phyloP scores from a whole-genome alignment of 1,140 invertebrate genomes.

The Drosophila kepulauana region DNA sequence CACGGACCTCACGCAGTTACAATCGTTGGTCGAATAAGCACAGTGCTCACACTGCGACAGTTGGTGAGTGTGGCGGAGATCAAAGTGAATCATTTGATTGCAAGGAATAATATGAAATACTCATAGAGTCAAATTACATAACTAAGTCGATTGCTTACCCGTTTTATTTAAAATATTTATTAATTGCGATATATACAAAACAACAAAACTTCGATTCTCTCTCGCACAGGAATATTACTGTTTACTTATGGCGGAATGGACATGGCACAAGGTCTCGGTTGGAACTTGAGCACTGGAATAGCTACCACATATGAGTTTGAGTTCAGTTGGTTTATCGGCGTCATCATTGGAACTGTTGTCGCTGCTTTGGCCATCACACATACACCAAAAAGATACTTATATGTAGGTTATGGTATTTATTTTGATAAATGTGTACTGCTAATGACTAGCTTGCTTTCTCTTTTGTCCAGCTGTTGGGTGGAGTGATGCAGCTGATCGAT shows the following conservation, averaged over 20 bases:
- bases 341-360: constrained; percentile 68
- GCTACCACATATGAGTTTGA: constrained; percentile 48
- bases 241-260: constrained; percentile 71
- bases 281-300: constrained; percentile 34
- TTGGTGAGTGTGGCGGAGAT: constrained; percentile 36
- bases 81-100: background rate
- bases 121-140: background rate
- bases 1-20: background rate
- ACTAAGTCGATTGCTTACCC: background rate
- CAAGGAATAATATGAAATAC: background rate
- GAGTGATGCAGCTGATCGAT: constrained; percentile 58
- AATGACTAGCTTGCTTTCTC: background rate
- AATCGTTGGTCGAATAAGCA: constrained; percentile 25
- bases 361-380: constrained; percentile 46
- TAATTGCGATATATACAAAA: too few species aligned
- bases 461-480: constrained; percentile 41
- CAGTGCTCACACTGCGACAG: constrained; percentile 35
- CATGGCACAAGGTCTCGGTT: constrained; percentile 64
- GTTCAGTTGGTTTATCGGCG: constrained; percentile 73
- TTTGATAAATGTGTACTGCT: background rate
- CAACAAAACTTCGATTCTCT: background rate
- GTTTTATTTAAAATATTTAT: background rate
- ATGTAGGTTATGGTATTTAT: constrained; percentile 49
- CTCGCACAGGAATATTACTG: constrained; percentile 44
- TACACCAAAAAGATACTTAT: constrained; percentile 54